Conservation (phyloP, 1,140 invertebrate genomes). For the Drosophila takahashii region DNA sequence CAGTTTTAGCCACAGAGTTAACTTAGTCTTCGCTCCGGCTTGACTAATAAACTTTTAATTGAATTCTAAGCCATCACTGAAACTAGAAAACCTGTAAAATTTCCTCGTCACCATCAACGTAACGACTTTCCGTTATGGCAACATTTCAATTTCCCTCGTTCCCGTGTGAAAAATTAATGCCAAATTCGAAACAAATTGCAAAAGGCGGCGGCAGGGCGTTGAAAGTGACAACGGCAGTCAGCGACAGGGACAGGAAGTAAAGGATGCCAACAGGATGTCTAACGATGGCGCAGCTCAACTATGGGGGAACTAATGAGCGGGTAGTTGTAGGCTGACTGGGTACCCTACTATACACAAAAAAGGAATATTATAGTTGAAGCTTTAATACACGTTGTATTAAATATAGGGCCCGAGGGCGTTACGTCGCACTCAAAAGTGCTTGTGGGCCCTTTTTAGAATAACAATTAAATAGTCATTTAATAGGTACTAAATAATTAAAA, state of each 20-base stretch:
- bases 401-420: too few species aligned
- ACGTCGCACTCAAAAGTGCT: too few species aligned
- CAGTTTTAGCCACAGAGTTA: constrained; percentile 54
- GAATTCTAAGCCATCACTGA: constrained; percentile 56
- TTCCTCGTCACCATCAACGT: neutral
- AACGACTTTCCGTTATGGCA: constrained; percentile 77
- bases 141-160: constrained; percentile 79
- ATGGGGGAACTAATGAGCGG: constrained; percentile 9
- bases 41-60: constrained; percentile 76
- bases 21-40: constrained; percentile 24
- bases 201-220: constrained; percentile 47
- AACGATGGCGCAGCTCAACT: neutral
- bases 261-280: constrained; percentile 59
- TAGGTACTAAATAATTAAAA: too few species aligned
- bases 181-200: constrained; percentile 79
- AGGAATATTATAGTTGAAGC: too few species aligned
- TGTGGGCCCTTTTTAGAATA: too few species aligned
- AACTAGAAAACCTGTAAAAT: constrained; percentile 42
- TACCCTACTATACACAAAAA: constrained; percentile 3
- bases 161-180: constrained; percentile 80
- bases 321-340: neutral
- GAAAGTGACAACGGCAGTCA: constrained; percentile 59
- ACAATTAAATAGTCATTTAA: too few species aligned
- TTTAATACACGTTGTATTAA: too few species aligned
- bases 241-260: constrained; percentile 60